Evolutionary conservation across 2,113 vertebrate species (phyloP).

Genomic region (Xenopus laevis): DNA sequence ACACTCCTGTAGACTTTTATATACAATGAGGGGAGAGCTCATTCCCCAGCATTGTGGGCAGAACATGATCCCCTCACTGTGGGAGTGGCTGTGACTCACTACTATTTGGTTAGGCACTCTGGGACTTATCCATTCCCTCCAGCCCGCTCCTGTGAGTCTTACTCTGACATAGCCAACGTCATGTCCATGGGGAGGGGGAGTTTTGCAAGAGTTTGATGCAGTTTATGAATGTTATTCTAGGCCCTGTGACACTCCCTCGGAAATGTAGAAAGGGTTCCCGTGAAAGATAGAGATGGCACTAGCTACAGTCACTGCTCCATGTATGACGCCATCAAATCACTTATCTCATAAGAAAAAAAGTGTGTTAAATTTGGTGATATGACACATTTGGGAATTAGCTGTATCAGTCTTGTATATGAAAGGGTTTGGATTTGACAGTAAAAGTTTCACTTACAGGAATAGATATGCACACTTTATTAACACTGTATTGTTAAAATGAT

Average conservation of each 20-base stretch:
- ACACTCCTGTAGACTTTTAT: slow-evolving; percentile 48
- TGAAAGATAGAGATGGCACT: neutral
- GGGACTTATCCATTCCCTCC: neutral
- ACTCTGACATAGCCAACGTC: slow-evolving; percentile 11
- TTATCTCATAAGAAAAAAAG: no score
- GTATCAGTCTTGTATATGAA: no score
- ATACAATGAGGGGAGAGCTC: slow-evolving; percentile 5
- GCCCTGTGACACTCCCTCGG: slow-evolving; percentile 1
- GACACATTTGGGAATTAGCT: no score
- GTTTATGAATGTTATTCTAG: neutral
- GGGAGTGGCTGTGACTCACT: slow-evolving; percentile 38
- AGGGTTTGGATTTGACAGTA: no score
- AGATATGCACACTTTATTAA: no score
- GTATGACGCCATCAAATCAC: no score
- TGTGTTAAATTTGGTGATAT: no score
- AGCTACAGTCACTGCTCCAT: no score
- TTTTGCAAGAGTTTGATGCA: slow-evolving; percentile 22
- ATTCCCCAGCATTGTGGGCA: neutral
- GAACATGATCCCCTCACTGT: neutral
- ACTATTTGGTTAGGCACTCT: neutral
- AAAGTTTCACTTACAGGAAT: no score
- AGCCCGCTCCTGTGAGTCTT: neutral
- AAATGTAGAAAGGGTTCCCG: slow-evolving; percentile 1
- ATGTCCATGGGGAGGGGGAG: slow-evolving; percentile 10
- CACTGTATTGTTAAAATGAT: no score